These are phyloP conservation scores for Pseudochirops cupreus DNA, from an alignment of 2,797 vertebrate species.

Conservation along the genomic window DNA sequence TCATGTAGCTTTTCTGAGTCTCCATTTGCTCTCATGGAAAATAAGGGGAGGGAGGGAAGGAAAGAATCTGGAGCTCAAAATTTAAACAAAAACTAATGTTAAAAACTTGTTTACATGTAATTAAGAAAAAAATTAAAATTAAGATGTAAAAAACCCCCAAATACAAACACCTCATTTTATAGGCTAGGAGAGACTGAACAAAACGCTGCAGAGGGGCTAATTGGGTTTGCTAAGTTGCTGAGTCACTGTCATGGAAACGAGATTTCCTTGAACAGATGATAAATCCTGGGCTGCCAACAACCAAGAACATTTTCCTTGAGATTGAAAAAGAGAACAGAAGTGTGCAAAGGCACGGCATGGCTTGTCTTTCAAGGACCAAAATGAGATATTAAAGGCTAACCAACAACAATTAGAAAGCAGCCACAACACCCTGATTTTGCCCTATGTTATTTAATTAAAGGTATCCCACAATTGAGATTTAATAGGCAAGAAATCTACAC, in stretches of 20 bases:
- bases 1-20: background rate
- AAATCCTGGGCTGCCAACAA: slow-evolving; percentile 77
- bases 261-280: slow-evolving; percentile 58
- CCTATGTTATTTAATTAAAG: slow-evolving; percentile 79
- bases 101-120: background rate
- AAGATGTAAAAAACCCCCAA: background rate
- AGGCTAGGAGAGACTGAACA: slow-evolving; percentile 52
- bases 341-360: background rate
- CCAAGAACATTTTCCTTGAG: slow-evolving; percentile 68
- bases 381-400: slow-evolving; percentile 70
- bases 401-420: slow-evolving; percentile 64
- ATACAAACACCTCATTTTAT: background rate
- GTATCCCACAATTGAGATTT: slow-evolving; percentile 51
- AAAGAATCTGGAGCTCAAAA: background rate
- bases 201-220: slow-evolving; percentile 81
- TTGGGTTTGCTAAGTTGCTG: slow-evolving; percentile 82
- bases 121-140: background rate
- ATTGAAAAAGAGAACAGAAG: slow-evolving; percentile 73
- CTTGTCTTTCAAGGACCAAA: slow-evolving; percentile 65
- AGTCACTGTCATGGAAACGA: slow-evolving; percentile 79
- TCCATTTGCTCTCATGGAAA: background rate
- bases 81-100: background rate
- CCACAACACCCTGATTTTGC: slow-evolving; percentile 65
- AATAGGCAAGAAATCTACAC: slow-evolving; percentile 63
- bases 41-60: background rate